phyloP scores from a whole-genome alignment of 2,113 vertebrate species.

The Calyptommatus sinebrachiatus region DNA sequence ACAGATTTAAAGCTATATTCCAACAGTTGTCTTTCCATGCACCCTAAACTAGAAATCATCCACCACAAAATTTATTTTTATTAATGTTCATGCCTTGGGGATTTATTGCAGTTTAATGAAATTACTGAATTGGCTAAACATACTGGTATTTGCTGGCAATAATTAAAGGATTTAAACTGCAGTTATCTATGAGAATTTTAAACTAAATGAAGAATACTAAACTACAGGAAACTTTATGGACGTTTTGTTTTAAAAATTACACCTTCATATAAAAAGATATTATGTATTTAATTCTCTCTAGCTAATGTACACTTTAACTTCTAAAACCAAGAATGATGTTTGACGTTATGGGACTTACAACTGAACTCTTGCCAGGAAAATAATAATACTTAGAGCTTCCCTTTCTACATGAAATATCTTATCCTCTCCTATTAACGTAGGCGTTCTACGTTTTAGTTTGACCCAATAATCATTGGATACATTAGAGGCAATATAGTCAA shows the following conservation, averaged over 20 bases:
- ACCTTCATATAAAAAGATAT: not conserved
- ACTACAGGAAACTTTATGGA: not conserved
- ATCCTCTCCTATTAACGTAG: constrained; percentile 34
- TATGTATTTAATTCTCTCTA: not conserved
- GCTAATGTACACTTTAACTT: not conserved
- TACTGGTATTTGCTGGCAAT: constrained; percentile 31
- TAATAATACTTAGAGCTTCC: not conserved
- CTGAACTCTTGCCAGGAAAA: no score
- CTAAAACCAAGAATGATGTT: not conserved
- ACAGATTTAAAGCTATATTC: constrained; percentile 35
- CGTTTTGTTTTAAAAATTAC: not conserved
- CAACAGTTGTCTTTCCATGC: constrained; percentile 18
- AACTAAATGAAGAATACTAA: not conserved
- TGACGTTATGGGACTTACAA: not conserved
- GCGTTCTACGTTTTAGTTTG: constrained; percentile 15
- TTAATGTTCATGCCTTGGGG: constrained; percentile 3
- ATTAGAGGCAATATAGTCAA: constrained; percentile 35
- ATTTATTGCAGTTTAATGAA: constrained; percentile 32
- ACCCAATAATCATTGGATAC: constrained; percentile 16
- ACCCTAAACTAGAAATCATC: constrained; percentile 28
- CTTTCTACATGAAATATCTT: not conserved
- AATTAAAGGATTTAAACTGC: not conserved
- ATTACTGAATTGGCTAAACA: constrained; percentile 17
- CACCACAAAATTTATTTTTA: not conserved
- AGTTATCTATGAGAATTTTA: not conserved